These are phyloP conservation scores for Sandelia bainsii DNA, from an alignment of 2,797 vertebrate genomes.

Conservation along the genomic window DNA sequence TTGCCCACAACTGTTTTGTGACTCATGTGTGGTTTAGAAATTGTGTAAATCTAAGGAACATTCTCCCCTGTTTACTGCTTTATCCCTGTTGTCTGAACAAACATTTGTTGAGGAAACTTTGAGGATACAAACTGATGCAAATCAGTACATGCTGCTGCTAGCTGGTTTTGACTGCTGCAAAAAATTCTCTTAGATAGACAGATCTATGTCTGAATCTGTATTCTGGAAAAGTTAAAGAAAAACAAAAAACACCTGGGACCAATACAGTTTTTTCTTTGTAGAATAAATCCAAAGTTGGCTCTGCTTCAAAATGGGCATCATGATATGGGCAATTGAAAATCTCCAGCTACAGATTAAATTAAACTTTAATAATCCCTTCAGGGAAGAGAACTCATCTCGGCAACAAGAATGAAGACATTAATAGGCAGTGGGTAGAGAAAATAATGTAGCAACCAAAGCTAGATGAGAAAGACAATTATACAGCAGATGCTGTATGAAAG, in stretches of 20 bases:
- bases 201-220: slow-evolving; percentile 8
- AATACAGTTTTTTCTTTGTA: slow-evolving; percentile 22
- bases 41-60: slow-evolving; percentile 20
- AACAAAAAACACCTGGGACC: slow-evolving; percentile 21
- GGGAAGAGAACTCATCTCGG: slow-evolving; percentile 13
- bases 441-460: not conserved
- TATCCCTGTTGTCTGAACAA: slow-evolving; percentile 7
- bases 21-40: slow-evolving; percentile 32
- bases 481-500: not conserved
- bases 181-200: not conserved
- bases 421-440: not conserved
- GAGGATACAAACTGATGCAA: slow-evolving; percentile 2
- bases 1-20: slow-evolving; percentile 2
- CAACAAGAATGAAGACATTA: slow-evolving; percentile 6
- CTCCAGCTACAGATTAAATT: not conserved
- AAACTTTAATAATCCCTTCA: slow-evolving; percentile 15
- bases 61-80: not conserved
- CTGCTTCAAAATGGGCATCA: slow-evolving; percentile 8
- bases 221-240: slow-evolving; percentile 8
- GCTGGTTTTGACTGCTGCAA: slow-evolving; percentile 4
- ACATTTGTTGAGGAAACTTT: not conserved
- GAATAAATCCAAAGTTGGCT: slow-evolving; percentile 10
- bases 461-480: not conserved
- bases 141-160: not conserved
- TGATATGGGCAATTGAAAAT: slow-evolving; percentile 16